These are phyloP conservation scores for Phortica magna DNA, from an alignment of 2,888 invertebrate genomes.

Conservation along the genomic window DNA sequence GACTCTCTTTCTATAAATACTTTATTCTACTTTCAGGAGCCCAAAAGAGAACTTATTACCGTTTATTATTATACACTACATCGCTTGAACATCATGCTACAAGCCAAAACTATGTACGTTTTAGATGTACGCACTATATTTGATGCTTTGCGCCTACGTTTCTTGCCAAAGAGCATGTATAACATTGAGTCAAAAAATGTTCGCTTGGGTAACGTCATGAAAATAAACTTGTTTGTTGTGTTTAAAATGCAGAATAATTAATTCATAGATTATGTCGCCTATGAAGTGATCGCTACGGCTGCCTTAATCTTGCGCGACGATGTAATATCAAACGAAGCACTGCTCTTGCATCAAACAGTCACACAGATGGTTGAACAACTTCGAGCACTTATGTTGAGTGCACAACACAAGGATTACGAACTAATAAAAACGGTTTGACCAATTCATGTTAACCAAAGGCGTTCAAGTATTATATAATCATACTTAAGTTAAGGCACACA, in stretches of 20 bases:
- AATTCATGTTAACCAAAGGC: background rate
- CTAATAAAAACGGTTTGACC: conserved; percentile 3
- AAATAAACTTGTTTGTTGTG: background rate
- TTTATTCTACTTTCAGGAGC: background rate
- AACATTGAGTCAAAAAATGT: background rate
- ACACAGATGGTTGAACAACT: background rate
- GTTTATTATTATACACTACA: background rate
- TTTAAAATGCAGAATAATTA: background rate
- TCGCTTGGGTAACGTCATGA: background rate
- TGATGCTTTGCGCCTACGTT: background rate
- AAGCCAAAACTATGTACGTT: background rate
- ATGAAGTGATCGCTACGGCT: background rate
- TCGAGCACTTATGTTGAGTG: background rate
- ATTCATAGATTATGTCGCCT: background rate
- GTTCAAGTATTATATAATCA: too few relatives aligned
- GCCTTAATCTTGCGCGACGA: background rate
- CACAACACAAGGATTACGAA: background rate
- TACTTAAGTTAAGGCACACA: too few relatives aligned
- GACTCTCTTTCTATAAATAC: too few relatives aligned
- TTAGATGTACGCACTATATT: background rate
- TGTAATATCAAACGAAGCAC: background rate
- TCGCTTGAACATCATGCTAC: background rate
- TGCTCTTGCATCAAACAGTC: background rate
- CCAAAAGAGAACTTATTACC: background rate
- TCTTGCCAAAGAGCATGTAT: background rate